These are phyloP conservation scores for Euthynnus affinis DNA, from an alignment of 2,797 vertebrate species.

Conservation along the genomic window DNA sequence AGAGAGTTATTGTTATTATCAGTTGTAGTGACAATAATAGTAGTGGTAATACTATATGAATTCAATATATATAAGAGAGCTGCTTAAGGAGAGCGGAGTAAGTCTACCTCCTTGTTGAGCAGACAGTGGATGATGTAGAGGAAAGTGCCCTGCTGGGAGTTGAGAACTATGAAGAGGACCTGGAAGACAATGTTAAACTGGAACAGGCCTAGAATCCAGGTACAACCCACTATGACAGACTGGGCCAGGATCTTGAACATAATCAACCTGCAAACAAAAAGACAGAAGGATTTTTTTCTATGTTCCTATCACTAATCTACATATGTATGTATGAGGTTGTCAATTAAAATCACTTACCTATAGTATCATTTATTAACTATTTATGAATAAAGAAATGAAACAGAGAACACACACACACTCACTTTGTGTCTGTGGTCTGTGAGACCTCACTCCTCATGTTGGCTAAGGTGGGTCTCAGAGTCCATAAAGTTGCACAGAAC, in stretches of 20 bases:
- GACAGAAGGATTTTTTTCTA: background rate
- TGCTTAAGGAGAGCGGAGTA: background rate
- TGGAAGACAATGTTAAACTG: constrained; percentile 65
- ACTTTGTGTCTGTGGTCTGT: constrained; percentile 81
- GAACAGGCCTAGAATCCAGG: constrained; percentile 83
- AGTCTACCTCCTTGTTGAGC: constrained; percentile 80
- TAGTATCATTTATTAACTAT: no score
- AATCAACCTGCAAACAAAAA: constrained; percentile 65
- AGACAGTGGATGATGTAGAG: constrained; percentile 83
- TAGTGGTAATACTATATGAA: background rate
- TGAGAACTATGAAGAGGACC: constrained; percentile 79
- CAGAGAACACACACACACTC: background rate
- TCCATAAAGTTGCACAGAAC: constrained; percentile 80
- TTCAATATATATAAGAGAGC: background rate
- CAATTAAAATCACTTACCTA: no score
- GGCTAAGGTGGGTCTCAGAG: constrained; percentile 79
- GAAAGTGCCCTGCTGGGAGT: constrained; percentile 84
- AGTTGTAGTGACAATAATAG: no score
- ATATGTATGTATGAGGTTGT: no score
- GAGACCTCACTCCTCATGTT: constrained; percentile 84
- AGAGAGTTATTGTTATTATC: background rate
- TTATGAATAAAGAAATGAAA: no score
- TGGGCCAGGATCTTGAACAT: constrained; percentile 82
- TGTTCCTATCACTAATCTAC: no score
- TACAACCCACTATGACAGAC: constrained; percentile 81